Evolutionary conservation across 1,140 invertebrate genomes (phyloP), one percentile per base, ranked within the genome.

Genomic region (Pseudomyrmex sp.): DNA sequence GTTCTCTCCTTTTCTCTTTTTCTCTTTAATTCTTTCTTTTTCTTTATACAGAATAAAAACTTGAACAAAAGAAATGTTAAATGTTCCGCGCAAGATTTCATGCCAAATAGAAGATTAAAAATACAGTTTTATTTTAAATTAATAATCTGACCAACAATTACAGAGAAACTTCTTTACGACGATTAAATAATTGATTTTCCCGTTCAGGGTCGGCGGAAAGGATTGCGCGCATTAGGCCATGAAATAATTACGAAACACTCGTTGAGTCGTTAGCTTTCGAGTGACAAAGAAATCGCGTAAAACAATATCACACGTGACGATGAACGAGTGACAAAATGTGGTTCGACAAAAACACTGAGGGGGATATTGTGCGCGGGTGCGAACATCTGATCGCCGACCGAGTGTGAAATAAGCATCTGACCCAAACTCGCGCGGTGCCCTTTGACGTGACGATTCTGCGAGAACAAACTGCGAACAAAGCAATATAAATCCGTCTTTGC

Each of bases 321-420:
- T 46, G 20, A 13, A 20, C n/a, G 56, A 58, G 12, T 46, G 56
- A 46, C 54, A 59, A 73, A 73, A 54, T 35, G 35, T 9, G 52
- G 63, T 44, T 59, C 26, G 13, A 1, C 20, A 73, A 61, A 73
- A 74, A 58, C 8, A 8, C 13, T 18, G n/a, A 44, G 35, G 52
- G 74, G 15, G 13, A 65, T 15, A 65, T 50, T 35, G 23, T 18
- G 23, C 20, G 20, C 20, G 20, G 10, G n/a, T 63, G 46, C 52
- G 63, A 76, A 76, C 48, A 65, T 9, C 35, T 62, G 58, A 65
- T 76, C n/a, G 23, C 13, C 52, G 18, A 65, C 61, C 61, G n/a
- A 63, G 74, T 76, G 74, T 76, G 59, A 76, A 76, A 76, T 65
- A 52, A 76, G 74, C 74, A 76, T 23, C n/a, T 76, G 52, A 4